Evolutionary conservation across 2,113 vertebrate species (phyloP), one percentile per base, ranked within the genome.

Genomic region (Glareola pratincola): DNA sequence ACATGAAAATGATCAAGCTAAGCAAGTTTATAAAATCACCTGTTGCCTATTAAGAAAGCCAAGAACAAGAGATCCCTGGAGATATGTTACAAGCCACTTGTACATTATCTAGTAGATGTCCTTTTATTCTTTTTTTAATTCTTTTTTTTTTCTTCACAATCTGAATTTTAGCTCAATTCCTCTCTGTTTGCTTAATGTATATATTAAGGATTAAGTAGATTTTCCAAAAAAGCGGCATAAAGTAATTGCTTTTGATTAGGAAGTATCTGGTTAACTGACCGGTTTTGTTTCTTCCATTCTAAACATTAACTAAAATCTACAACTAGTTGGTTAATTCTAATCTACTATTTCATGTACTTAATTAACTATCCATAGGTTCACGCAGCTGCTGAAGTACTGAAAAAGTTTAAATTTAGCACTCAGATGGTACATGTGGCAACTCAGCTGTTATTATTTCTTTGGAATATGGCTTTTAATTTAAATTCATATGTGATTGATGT

Each of bases 391-490:
- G 87, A 97, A 93, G 57, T 94, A 93, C 71, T 94, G 92, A 68
- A 97, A 94, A 97, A 96, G 80, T 94, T 90, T 96, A 95, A 96
- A 97, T 97, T 96, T 97, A 97, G 90, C 92, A 79, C 60, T 97
- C 66, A 92, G 59, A 94, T 90, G 66, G 85, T 80, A 95, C 54
- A 95, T 3, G 27, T 47, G 59, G 90, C 81, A 92, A 93, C 68
- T 96, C n/a, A 64, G 59, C 96, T 96, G 95, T 95, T 94, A 96
- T 96, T 91, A 91, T 94, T 90, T 96, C 96, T 96, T 97, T 92
- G 34, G 79, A 97, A 97, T 97, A 75, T 64, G 60, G 45, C 17
- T 92, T 91, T 85, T 97, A 95, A 97, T 97, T 97, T 96, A 95
- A 97, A 98, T 97, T 89, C 75, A 76, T 62, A 50, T 82, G 84